Base-by-base conservation (phyloP, 2,797 vertebrate genomes). In the Hoplostethus mediterraneus region DNA sequence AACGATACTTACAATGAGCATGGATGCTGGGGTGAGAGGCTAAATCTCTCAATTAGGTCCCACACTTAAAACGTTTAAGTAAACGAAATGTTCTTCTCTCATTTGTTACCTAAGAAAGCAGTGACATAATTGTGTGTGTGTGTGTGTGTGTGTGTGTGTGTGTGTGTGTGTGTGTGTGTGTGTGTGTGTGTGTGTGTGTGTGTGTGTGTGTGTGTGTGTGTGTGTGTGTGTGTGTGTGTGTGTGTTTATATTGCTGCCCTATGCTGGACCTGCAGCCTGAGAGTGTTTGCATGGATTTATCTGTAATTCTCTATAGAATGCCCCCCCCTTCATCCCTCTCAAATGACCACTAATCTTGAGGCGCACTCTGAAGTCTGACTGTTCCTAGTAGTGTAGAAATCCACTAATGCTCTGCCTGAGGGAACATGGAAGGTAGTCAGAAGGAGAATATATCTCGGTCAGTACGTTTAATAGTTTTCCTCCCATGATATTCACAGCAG, bases 271-370 rank as follows among this genome's bases (percentile, higher is more conserved):
- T 11, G 14, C 70, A 33, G 54, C 38, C 54, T 7, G 53, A 14
- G 52, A 52, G 60, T 12, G 49, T 71, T 77, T 80, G 55, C 45
- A 62, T 79, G 82, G 83, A 83, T 84, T 89, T 90, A 71, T 68
- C 54, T 79, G 55, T 87, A 90, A 91, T 79, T 85, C 85, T 78
- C 70, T 71, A 60, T 55, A 83, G 82, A 85, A 84, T 77, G 63
- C 82, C 36, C 12, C 28, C 28, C 21, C 21, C 21, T 80, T 84
- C 62, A 87, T 88, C 78, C 82, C 0, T 80, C 70, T 92, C 85
- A 83, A 88, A 82, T 90, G 87, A 91, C 75, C 61, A 8, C 49
- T 88, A 86, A 92, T 86, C 84, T 79, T 62, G 55, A 73, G 44
- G 47, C 40, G 62, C 31, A 31, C 59, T 69, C 5, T 42, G 51